phyloP scores from a whole-genome alignment of 2,113 vertebrate genomes.

The Eudyptes chrysolophus region DNA sequence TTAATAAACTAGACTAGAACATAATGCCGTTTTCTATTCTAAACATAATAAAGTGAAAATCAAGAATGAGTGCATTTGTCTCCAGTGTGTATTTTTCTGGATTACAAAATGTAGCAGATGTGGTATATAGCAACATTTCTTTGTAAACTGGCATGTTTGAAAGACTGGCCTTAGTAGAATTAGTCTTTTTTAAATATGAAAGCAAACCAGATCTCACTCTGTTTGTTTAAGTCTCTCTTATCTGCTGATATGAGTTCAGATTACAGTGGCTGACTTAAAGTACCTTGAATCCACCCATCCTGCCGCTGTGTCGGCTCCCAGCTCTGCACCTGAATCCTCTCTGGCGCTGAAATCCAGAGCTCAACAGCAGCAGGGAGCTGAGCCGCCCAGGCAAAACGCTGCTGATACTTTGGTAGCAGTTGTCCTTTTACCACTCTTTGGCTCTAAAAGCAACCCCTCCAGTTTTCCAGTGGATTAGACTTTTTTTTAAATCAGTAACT shows the following conservation, averaged over 20 bases:
- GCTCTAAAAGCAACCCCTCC: background rate
- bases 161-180: background rate
- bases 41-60: background rate
- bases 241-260: background rate
- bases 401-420: background rate
- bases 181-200: background rate
- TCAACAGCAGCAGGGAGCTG: background rate
- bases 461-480: background rate
- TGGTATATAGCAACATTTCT: background rate
- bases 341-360: background rate
- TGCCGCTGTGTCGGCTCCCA: background rate
- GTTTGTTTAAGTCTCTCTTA: background rate
- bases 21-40: background rate
- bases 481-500: background rate
- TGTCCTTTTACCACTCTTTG: background rate
- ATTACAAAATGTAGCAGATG: background rate
- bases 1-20: background rate
- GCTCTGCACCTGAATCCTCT: background rate
- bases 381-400: background rate
- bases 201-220: background rate
- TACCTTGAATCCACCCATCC: background rate
- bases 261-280: background rate
- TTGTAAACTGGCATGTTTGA: background rate
- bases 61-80: background rate
- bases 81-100: background rate